Conservation (phyloP, 2,113 vertebrate species). For the Lutjanus erythropterus region DNA sequence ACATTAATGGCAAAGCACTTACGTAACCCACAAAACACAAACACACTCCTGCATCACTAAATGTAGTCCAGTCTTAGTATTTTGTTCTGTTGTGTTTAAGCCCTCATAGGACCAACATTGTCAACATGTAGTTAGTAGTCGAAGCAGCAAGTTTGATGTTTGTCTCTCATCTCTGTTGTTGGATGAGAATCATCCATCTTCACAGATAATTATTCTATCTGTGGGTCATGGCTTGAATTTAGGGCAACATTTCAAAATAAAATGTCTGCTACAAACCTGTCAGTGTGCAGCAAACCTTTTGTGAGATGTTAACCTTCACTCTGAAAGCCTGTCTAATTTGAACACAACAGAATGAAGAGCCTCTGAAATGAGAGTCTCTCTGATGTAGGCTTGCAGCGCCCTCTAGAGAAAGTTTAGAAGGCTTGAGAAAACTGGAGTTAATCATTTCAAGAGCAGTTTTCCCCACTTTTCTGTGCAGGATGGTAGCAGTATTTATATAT, state of each 20-base stretch:
- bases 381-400: conserved; percentile 44
- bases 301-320: not conserved
- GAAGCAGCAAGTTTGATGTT: not conserved
- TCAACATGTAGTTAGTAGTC: not conserved
- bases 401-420: conserved; percentile 40
- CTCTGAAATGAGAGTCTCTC: not conserved
- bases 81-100: not conserved
- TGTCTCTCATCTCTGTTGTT: not conserved
- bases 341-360: not conserved
- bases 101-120: no score
- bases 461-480: not conserved
- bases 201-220: not conserved
- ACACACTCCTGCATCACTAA: not conserved
- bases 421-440: not conserved
- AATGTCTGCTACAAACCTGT: not conserved
- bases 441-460: not conserved
- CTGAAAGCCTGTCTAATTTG: not conserved
- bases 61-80: not conserved
- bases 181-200: not conserved
- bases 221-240: not conserved
- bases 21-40: not conserved
- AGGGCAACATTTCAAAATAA: not conserved
- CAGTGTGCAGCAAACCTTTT: not conserved
- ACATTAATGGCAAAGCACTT: not conserved
- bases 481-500: not conserved